phyloP scores from a whole-genome alignment of 2,888 invertebrate species.

The Pteria penguin region DNA sequence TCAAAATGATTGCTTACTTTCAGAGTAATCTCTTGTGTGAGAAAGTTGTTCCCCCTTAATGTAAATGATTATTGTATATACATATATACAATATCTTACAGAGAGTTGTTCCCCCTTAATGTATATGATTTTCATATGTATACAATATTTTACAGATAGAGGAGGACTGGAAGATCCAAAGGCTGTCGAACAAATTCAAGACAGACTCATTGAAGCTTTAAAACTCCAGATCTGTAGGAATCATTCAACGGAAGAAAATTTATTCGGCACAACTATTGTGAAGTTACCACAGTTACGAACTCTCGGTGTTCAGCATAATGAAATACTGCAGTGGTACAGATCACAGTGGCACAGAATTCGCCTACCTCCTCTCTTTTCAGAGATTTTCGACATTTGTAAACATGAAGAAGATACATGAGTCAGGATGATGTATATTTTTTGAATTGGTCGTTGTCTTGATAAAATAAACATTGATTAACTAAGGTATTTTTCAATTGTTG shows the following conservation, averaged over 20 bases:
- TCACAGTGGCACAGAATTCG: conserved; percentile 86
- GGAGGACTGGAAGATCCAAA: conserved; percentile 90
- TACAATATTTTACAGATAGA: conserved; percentile 86
- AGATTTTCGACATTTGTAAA: conserved; percentile 93
- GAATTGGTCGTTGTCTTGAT: no score
- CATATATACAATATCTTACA: no score
- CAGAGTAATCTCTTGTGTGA: no score
- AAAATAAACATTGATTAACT: no score
- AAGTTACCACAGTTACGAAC: conserved; percentile 89
- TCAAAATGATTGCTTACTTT: no score
- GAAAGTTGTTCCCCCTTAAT: no score
- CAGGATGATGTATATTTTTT: no score
- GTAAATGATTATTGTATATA: no score
- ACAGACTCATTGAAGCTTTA: conserved; percentile 91
- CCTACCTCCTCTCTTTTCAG: conserved; percentile 95
- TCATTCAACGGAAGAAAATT: conserved; percentile 84
- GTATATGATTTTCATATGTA: no score
- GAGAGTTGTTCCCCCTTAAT: no score
- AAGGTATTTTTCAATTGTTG: no score
- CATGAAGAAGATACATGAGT: conserved; percentile 58
- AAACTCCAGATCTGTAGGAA: conserved; percentile 86
- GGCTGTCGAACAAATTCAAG: conserved; percentile 88
- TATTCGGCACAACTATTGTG: conserved; percentile 83
- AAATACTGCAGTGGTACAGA: conserved; percentile 91
- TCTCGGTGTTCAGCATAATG: conserved; percentile 90